These are phyloP conservation scores for Notoglanidium macrostoma DNA, from an alignment of 2,797 vertebrate species.

Conservation along the genomic window DNA sequence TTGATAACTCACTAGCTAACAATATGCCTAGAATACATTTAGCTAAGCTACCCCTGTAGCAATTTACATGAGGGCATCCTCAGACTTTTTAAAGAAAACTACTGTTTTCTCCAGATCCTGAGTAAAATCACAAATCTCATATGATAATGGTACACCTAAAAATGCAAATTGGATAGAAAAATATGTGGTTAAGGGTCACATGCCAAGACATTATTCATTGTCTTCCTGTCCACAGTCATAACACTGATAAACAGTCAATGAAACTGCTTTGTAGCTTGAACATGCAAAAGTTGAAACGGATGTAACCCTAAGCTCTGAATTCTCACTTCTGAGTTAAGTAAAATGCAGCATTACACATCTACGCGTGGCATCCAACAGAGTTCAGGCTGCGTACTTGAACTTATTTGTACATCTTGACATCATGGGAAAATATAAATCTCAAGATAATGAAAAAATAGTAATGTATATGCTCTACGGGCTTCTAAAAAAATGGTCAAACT, in stretches of 20 bases:
- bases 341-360: background rate
- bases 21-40: background rate
- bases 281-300: background rate
- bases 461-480: background rate
- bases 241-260: background rate
- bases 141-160: background rate
- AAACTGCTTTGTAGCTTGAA: background rate
- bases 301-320: background rate
- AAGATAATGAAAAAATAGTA: background rate
- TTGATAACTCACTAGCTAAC: background rate
- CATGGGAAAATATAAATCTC: background rate
- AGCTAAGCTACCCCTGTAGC: background rate
- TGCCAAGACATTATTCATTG: background rate
- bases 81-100: background rate
- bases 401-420: background rate
- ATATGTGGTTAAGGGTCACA: background rate
- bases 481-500: background rate
- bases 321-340: background rate
- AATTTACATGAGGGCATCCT: background rate
- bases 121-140: too few relatives aligned
- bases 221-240: background rate
- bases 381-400: background rate
- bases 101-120: background rate
- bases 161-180: background rate
- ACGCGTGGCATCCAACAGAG: background rate